A percentile compares a stretch with the other conserved stretches of the same genome.
phyloP scores from a whole-genome alignment of 2,113 vertebrate genomes.

The Lutjanus erythropterus region DNA sequence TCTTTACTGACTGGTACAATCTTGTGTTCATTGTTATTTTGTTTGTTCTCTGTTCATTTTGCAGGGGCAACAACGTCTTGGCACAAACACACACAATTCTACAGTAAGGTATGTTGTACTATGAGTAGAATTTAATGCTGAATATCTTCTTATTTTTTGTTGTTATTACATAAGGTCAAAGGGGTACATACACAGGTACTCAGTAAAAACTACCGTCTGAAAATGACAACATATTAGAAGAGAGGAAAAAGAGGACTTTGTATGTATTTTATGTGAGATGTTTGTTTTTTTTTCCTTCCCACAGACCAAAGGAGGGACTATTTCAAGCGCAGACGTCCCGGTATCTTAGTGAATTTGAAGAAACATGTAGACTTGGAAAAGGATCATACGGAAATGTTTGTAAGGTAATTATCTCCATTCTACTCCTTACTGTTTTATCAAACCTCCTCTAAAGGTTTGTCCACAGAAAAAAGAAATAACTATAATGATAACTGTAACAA shows the following conservation, averaged over 20 bases:
- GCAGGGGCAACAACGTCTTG: constrained; percentile 74
- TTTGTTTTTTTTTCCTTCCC: constrained; percentile 36
- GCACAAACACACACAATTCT: constrained; percentile 61
- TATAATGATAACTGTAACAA: too few relatives aligned
- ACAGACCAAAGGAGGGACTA: constrained; percentile 88
- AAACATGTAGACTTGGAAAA: constrained; percentile 90
- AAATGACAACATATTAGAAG: too few relatives aligned
- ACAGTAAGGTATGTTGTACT: constrained; percentile 72
- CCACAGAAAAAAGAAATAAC: too few relatives aligned
- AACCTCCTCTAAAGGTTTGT: background rate
- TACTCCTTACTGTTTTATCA: background rate
- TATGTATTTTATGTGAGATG: background rate
- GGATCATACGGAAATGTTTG: constrained; percentile 96
- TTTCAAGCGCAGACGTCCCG: constrained; percentile 95
- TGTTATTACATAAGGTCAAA: too few relatives aligned
- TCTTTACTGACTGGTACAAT: background rate
- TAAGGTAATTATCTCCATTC: constrained; percentile 85
- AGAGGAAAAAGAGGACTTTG: too few relatives aligned
- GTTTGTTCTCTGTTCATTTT: constrained; percentile 14
- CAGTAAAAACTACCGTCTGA: too few relatives aligned
- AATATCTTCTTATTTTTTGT: background rate
- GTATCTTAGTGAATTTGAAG: constrained; percentile 97
- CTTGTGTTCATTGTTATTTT: background rate
- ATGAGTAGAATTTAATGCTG: background rate
- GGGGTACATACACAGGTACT: too few relatives aligned